These are phyloP conservation scores for Chloroceryle inda DNA, from an alignment of 2,797 vertebrate genomes.

Conservation along the genomic window DNA sequence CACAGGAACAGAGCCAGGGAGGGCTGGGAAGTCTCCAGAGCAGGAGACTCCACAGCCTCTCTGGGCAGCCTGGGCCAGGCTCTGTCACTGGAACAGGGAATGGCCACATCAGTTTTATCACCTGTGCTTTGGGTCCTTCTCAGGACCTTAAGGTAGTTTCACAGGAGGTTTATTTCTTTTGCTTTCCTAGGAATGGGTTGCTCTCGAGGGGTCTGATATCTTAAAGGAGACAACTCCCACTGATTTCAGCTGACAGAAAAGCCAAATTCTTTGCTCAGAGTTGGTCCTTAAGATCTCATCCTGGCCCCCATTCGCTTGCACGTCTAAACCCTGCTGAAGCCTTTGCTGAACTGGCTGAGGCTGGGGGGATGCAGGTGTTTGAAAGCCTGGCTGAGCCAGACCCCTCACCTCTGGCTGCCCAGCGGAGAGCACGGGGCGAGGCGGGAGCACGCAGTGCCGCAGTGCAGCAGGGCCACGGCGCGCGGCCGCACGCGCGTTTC, in stretches of 20 bases:
- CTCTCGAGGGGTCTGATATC: neutral
- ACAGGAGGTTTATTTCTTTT: neutral
- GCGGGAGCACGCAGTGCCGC: neutral
- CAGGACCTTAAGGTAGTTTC: neutral
- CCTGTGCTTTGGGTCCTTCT: neutral
- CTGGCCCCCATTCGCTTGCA: neutral
- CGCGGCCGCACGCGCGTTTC: fast-evolving
- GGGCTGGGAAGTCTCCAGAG: too few relatives aligned
- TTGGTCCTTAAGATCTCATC: neutral
- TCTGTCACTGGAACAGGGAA: neutral
- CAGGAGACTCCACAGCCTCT: too few relatives aligned
- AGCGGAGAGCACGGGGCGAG: neutral
- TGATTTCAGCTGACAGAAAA: neutral
- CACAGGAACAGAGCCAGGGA: too few relatives aligned
- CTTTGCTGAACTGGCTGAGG: neutral
- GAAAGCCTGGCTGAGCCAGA: neutral
- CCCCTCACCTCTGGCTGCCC: neutral
- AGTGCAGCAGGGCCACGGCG: neutral
- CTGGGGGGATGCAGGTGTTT: neutral
- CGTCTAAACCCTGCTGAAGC: neutral
- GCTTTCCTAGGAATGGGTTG: neutral
- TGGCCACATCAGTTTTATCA: neutral
- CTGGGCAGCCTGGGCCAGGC: too few relatives aligned
- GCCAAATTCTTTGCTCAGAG: neutral
- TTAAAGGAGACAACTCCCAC: neutral